These are phyloP conservation scores for Hypomesus transpacificus DNA, from an alignment of 2,113 vertebrate genomes.

Conservation along the genomic window DNA sequence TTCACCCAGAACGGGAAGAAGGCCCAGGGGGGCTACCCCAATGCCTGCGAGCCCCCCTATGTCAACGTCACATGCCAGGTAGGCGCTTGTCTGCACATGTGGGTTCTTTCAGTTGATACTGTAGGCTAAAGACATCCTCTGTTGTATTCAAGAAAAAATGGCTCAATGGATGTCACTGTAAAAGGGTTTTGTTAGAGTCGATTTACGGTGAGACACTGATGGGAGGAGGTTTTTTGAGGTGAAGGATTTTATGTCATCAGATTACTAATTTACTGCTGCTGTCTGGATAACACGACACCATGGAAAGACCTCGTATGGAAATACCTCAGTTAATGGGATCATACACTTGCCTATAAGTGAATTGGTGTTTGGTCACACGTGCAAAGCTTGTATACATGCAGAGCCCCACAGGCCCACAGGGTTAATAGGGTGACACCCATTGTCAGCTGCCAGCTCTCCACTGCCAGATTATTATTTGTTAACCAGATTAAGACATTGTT, in stretches of 20 bases:
- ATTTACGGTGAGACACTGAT: background rate
- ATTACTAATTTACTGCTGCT: too few relatives aligned
- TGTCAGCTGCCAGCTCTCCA: constrained; percentile 18
- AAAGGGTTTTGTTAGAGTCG: background rate
- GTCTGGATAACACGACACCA: too few relatives aligned
- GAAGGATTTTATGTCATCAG: too few relatives aligned
- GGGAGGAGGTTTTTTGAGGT: too few relatives aligned
- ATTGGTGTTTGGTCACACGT: too few relatives aligned
- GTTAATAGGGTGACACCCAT: background rate
- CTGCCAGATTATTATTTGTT: constrained; percentile 25
- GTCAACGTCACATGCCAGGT: constrained; percentile 89
- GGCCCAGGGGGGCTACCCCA: constrained; percentile 69
- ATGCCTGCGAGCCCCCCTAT: constrained; percentile 76
- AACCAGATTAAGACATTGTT: background rate
- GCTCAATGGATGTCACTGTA: too few relatives aligned
- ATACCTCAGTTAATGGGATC: too few relatives aligned
- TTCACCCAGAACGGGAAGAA: constrained; percentile 76
- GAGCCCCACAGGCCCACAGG: background rate
- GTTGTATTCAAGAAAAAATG: too few relatives aligned
- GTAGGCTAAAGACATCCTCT: too few relatives aligned
- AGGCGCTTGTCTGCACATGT: constrained; percentile 43
- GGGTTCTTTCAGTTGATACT: background rate
- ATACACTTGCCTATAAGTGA: too few relatives aligned
- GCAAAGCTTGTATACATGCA: too few relatives aligned
- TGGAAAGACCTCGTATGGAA: too few relatives aligned